Conservation (phyloP, 2,888 invertebrate species). For the Margaritifera margaritifera region DNA sequence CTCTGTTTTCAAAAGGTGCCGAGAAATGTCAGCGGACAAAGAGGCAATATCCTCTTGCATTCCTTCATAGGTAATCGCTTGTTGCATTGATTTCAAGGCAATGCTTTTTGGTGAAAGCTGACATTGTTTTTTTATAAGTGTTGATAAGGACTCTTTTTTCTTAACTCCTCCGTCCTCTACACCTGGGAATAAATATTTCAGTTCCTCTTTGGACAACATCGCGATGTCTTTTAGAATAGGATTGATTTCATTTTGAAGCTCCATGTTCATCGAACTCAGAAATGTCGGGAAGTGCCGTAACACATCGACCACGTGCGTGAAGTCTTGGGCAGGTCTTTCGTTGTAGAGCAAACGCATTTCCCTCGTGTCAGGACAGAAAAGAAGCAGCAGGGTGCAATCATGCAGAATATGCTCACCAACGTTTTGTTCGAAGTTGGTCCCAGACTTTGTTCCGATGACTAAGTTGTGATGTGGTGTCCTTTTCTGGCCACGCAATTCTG, state of each 20-base stretch:
- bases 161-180: no score
- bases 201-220: conserved; percentile 39
- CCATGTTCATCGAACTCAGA: conserved; percentile 27
- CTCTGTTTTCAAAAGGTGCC: not conserved
- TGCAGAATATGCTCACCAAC: conserved; percentile 22
- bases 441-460: conserved; percentile 30
- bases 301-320: conserved; percentile 40
- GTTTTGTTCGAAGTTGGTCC: conserved; percentile 1
- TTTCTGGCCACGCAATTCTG: conserved; percentile 39
- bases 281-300: conserved; percentile 48
- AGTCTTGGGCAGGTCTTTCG: conserved; percentile 41
- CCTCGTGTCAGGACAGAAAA: conserved; percentile 22
- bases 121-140: conserved; percentile 2
- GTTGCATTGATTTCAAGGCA: conserved; percentile 9
- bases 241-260: no score
- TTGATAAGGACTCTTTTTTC: not conserved
- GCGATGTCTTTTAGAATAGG: conserved; percentile 26
- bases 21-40: not conserved
- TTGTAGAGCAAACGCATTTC: conserved; percentile 39
- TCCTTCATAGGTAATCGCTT: conserved; percentile 6
- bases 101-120: not conserved
- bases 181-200: conserved; percentile 25
- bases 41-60: not conserved
- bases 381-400: conserved; percentile 45
- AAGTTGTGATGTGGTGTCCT: conserved; percentile 47